Evolutionary conservation across 2,888 invertebrate genomes (phyloP), one percentile per base, ranked within the genome.

Genomic region (Drosophila histrio): DNA sequence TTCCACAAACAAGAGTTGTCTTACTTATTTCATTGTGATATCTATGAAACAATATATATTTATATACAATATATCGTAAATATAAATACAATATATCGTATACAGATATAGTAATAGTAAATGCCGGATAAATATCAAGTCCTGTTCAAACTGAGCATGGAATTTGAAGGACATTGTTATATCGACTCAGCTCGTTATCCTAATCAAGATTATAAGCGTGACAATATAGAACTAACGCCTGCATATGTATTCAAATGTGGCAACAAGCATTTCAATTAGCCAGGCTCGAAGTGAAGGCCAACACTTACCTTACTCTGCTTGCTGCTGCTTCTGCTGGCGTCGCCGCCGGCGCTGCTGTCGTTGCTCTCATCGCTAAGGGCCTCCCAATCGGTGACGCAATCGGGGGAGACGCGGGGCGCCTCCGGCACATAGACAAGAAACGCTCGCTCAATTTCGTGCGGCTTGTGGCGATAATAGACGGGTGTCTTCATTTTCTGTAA

Each of bases 401-500:
- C 94, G 32, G 94, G 95, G 2, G 96, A 94, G 9, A 95, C 95
- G 87, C 97, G 93, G 1, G 97, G 97, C 22, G 96, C 96, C 52
- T 97, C 96, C 5, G 97, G 97, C 71, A 97, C 91, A 38, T 94
- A 93, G 67, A 94, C 93, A 24, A 97, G 92, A 44, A 94, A 92
- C 62, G 94, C 94, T 75, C 94, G 93, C 85, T 97, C 97, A 67
- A 97, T 93, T 90, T 97, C 97, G 71, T 94, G 93, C 15, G 94
- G 93, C 84, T 95, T 94, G 77, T 94, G 96, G 88, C 94, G 94
- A 90, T 97, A 97, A 91, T 95, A 96, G 8, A 94, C 94, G 1
- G 97, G 94, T 1, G 96, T 95, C 93, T 95, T 96, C 91, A 96
- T 95, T 94, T 95, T 96, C 97, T 97, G 92, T 67, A 82, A 76